Conservation (phyloP, 2,113 vertebrate genomes). For the Seriola quinqueradiata region DNA sequence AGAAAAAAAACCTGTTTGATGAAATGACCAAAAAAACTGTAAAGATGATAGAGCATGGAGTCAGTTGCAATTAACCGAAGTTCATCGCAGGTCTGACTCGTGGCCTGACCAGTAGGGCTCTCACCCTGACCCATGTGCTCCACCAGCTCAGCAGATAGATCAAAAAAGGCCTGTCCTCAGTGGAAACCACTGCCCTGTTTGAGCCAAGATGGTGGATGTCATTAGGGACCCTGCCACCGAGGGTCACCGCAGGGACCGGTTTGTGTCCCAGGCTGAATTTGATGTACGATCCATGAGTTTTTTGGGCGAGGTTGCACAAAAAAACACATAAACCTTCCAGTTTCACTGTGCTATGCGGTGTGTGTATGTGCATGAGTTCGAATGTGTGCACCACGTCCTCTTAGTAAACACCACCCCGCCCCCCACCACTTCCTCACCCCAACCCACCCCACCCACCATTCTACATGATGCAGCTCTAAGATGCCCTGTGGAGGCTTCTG, state of each 20-base stretch:
- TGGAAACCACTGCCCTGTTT: conserved; percentile 60
- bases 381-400: neutral
- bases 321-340: conserved; percentile 17
- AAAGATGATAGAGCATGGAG: conserved; percentile 54
- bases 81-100: conserved; percentile 64
- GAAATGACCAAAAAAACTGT: conserved; percentile 61
- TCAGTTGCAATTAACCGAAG: conserved; percentile 73
- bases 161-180: conserved; percentile 78
- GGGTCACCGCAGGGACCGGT: conserved; percentile 71
- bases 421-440: no score
- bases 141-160: conserved; percentile 83
- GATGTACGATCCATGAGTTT: conserved; percentile 69
- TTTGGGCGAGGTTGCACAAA: conserved; percentile 51
- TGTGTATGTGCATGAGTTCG: conserved; percentile 8
- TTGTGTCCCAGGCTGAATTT: conserved; percentile 68
- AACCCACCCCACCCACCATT: neutral
- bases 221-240: conserved; percentile 74
- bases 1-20: conserved; percentile 19
- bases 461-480: conserved; percentile 4
- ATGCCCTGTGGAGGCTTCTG: neutral
- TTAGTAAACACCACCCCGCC: neutral
- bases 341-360: neutral
- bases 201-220: conserved; percentile 74
- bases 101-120: conserved; percentile 70
- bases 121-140: conserved; percentile 83